A percentile compares a stretch with the other conserved stretches of the same genome.
Conservation (phyloP, 2,888 invertebrate species). For the Hirtodrosophila duncani region DNA sequence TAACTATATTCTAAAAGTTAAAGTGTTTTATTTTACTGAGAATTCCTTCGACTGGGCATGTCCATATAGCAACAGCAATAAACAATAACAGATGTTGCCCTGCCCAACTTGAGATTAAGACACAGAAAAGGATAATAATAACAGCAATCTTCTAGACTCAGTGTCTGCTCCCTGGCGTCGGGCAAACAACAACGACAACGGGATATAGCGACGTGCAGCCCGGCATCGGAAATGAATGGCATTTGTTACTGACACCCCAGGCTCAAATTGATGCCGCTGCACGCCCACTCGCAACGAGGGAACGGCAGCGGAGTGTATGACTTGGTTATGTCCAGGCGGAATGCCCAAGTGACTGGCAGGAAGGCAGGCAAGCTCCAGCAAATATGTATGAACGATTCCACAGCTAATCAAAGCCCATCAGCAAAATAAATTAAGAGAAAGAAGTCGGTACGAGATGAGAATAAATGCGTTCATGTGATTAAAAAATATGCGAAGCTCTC, state of each 20-base stretch:
- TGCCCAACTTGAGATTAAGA: constrained; percentile 39
- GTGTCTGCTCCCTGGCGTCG: no score
- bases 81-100: constrained; percentile 34
- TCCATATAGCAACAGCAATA: constrained; percentile 27
- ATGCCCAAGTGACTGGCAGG: constrained; percentile 20
- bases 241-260: constrained; percentile 57
- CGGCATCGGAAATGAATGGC: constrained; percentile 62
- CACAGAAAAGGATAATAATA: constrained; percentile 16
- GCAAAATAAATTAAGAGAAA: constrained; percentile 1
- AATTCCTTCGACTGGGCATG: neutral
- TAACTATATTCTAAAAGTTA: no score
- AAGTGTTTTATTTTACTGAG: neutral
- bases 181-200: no score
- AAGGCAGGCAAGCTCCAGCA: constrained; percentile 8
- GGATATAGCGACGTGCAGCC: constrained; percentile 46
- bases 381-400: constrained; percentile 30
- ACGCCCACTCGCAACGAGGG: neutral
- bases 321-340: neutral
- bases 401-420: constrained; percentile 52
- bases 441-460: constrained; percentile 3
- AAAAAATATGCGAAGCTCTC: neutral
- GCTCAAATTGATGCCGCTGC: constrained; percentile 4
- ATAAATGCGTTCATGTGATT: constrained; percentile 6
- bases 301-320: neutral
- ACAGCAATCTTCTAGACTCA: no score